These are phyloP conservation scores for Catocala sponsa DNA, from an alignment of 2,888 invertebrate species.

Conservation along the genomic window DNA sequence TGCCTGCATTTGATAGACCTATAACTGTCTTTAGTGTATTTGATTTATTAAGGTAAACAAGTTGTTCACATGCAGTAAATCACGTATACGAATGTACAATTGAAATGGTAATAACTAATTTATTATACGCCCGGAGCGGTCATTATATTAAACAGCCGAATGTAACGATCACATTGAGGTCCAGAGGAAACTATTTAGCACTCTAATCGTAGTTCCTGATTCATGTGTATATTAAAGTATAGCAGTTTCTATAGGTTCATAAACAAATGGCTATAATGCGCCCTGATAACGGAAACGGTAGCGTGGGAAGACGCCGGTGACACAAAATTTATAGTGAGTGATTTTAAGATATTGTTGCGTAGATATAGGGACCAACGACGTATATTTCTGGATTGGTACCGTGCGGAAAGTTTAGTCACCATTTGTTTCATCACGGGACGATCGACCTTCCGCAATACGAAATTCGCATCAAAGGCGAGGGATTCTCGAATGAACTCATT, in stretches of 20 bases:
- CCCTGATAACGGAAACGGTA: constrained; percentile 36
- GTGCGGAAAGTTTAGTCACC: constrained; percentile 86
- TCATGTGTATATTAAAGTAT: no score
- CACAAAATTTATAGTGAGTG: constrained; percentile 56
- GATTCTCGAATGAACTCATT: constrained; percentile 38
- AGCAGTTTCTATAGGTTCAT: neutral
- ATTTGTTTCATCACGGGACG: constrained; percentile 68
- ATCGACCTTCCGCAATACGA: constrained; percentile 74
- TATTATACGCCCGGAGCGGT: neutral
- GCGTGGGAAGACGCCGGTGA: constrained; percentile 55
- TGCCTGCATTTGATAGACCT: constrained; percentile 22
- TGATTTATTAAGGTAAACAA: constrained; percentile 25
- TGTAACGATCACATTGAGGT: neutral
- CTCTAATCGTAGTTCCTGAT: no score
- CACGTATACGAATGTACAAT: constrained; percentile 8
- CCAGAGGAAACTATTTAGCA: no score
- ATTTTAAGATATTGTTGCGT: constrained; percentile 50
- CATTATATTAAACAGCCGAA: neutral
- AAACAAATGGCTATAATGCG: constrained; percentile 18
- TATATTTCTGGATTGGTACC: constrained; percentile 87
- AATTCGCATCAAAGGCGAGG: constrained; percentile 50
- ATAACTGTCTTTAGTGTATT: constrained; percentile 12
- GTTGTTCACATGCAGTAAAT: constrained; percentile 14
- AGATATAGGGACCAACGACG: constrained; percentile 69
- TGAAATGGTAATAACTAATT: constrained; percentile 11